These are phyloP conservation scores for Sporophila hypoxantha DNA, from an alignment of 2,113 vertebrate species.

Conservation along the genomic window DNA sequence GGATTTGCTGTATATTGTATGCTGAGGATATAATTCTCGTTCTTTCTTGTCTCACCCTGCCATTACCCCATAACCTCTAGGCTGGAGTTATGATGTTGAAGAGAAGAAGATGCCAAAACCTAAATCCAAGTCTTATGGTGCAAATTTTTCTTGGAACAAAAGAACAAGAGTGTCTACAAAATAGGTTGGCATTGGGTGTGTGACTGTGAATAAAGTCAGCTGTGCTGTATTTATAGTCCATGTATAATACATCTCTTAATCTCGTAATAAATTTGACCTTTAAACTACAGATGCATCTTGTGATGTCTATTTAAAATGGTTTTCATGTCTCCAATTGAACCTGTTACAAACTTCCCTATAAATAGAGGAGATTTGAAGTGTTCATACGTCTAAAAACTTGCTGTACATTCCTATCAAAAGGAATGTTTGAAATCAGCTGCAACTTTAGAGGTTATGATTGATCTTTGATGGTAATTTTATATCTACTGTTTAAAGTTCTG, in stretches of 20 bases:
- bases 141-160: conserved; percentile 98
- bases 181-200: conserved; percentile 75
- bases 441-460: conserved; percentile 46
- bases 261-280: conserved; percentile 81
- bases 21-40: conserved; percentile 24
- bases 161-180: conserved; percentile 93
- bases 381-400: conserved; percentile 63
- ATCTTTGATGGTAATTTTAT: conserved; percentile 51
- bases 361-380: conserved; percentile 60
- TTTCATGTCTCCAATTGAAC: conserved; percentile 69
- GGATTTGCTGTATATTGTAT: not conserved
- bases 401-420: conserved; percentile 26
- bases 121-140: conserved; percentile 92
- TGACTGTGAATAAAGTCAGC: conserved; percentile 77
- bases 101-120: conserved; percentile 87
- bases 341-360: conserved; percentile 66
- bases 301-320: conserved; percentile 73
- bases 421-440: conserved; percentile 58
- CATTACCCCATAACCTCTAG: conserved; percentile 58
- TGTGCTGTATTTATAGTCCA: conserved; percentile 74
- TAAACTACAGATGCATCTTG: conserved; percentile 67
- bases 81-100: conserved; percentile 91
- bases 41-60: conserved; percentile 7
- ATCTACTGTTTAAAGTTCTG: conserved; percentile 19
- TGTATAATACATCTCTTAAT: conserved; percentile 72